phyloP scores from a whole-genome alignment of 2,797 vertebrate species.

The Tragelaphus eurycerus region DNA sequence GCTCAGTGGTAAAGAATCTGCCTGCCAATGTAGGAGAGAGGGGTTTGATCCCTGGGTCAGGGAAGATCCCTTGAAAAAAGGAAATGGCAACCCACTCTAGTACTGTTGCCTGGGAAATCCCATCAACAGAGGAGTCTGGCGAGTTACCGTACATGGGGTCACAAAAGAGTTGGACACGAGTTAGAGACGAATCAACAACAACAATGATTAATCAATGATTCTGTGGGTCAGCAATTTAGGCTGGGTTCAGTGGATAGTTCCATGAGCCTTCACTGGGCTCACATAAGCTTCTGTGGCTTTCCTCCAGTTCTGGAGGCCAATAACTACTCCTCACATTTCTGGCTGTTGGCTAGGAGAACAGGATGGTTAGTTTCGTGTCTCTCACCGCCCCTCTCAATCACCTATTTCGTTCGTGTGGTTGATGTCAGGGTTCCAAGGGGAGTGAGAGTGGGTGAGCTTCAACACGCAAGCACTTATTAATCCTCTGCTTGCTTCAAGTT shows the following conservation, averaged over 20 bases:
- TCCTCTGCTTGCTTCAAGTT: neutral
- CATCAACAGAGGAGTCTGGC: neutral
- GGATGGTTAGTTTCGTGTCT: neutral
- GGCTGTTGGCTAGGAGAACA: neutral
- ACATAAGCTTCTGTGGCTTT: neutral
- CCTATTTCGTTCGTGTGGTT: neutral
- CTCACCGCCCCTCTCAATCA: neutral
- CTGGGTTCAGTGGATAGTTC: neutral
- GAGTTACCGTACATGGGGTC: neutral
- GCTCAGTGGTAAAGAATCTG: neutral
- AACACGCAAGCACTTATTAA: neutral
- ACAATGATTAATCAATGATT: neutral
- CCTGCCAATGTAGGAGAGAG: neutral
- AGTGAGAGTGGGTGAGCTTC: neutral
- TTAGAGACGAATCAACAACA: neutral
- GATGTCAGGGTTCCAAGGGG: neutral
- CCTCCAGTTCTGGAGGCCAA: neutral
- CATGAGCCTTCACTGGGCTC: neutral
- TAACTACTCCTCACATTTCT: neutral
- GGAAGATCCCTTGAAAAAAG: neutral
- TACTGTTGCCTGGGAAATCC: neutral
- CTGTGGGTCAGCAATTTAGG: neutral
- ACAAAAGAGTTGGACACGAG: neutral
- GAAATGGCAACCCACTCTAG: neutral
- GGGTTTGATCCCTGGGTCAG: neutral